phyloP scores from a whole-genome alignment of 2,113 vertebrate species.

The Asarcornis scutulata region DNA sequence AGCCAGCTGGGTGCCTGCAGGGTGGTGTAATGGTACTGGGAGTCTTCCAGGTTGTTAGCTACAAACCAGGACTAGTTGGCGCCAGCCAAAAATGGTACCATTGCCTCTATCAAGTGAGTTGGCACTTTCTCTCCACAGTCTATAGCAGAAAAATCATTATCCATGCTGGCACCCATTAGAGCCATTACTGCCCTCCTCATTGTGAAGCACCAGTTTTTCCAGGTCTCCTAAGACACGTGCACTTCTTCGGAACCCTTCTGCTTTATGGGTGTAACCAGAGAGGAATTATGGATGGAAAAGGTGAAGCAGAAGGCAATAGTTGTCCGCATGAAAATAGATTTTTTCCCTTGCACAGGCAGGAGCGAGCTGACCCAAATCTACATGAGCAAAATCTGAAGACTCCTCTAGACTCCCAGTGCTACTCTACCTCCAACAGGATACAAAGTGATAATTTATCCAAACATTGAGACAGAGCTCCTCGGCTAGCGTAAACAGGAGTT shows the following conservation, averaged over 20 bases:
- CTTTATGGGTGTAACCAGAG: not conserved
- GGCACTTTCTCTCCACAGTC: not conserved
- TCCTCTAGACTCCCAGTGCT: not conserved
- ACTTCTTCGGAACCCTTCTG: not conserved
- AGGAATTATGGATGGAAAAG: not conserved
- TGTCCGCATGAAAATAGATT: not conserved
- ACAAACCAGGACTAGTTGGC: not conserved
- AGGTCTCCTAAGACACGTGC: not conserved
- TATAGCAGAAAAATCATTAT: not conserved
- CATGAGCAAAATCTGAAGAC: not conserved
- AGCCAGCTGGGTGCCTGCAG: not conserved
- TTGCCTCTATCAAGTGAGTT: not conserved
- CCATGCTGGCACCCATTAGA: not conserved
- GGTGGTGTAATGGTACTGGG: not conserved
- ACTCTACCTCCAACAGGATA: conserved; percentile 46
- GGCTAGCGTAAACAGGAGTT: conserved; percentile 57
- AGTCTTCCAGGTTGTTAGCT: not conserved
- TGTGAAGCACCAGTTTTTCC: not conserved
- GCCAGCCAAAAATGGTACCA: not conserved
- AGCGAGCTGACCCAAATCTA: not conserved
- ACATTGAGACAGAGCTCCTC: conserved; percentile 42
- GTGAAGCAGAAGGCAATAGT: not conserved
- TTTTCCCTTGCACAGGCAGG: not conserved
- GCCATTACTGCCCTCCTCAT: not conserved
- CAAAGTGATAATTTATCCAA: conserved; percentile 67